These are phyloP conservation scores for Stenoptilia bipunctidactyla DNA, from an alignment of 2,888 invertebrate species.

Conservation along the genomic window DNA sequence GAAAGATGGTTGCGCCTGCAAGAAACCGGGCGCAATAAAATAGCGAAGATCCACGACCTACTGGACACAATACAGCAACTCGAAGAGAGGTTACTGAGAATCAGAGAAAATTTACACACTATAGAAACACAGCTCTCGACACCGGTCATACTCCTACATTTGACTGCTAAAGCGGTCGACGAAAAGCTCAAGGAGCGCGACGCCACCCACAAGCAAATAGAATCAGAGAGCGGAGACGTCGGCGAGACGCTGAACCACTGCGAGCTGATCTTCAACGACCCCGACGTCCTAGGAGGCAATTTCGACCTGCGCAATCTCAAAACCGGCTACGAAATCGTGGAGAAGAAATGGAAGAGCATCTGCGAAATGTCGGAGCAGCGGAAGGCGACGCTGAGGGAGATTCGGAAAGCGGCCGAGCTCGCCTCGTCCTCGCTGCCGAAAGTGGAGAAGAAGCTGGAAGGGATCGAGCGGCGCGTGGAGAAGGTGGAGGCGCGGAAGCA, in stretches of 20 bases:
- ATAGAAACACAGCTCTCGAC: conserved; percentile 79
- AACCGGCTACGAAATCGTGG: conserved; percentile 77
- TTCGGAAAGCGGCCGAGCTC: conserved; percentile 74
- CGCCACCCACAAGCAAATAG: conserved; percentile 79
- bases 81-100: conserved; percentile 79
- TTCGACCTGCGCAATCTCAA: conserved; percentile 78
- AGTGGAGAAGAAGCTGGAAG: conserved; percentile 73
- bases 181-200: conserved; percentile 79
- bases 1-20: conserved; percentile 78
- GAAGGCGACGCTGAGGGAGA: conserved; percentile 45
- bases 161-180: conserved; percentile 76
- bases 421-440: conserved; percentile 74
- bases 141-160: conserved; percentile 76
- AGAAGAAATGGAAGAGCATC: conserved; percentile 84
- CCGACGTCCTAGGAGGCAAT: conserved; percentile 78
- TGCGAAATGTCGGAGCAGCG: conserved; percentile 80
- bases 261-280: conserved; percentile 81
- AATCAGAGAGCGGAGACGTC: conserved; percentile 81
- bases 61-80: conserved; percentile 78
- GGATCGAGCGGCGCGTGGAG: conserved; percentile 72
- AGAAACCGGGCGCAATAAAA: conserved; percentile 74
- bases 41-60: conserved; percentile 79
- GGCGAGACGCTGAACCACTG: conserved; percentile 85
- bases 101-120: conserved; percentile 78
- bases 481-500: conserved; percentile 56